Evolutionary conservation across 2,113 vertebrate species (phyloP).

Genomic region (Gambusia holbrooki): DNA sequence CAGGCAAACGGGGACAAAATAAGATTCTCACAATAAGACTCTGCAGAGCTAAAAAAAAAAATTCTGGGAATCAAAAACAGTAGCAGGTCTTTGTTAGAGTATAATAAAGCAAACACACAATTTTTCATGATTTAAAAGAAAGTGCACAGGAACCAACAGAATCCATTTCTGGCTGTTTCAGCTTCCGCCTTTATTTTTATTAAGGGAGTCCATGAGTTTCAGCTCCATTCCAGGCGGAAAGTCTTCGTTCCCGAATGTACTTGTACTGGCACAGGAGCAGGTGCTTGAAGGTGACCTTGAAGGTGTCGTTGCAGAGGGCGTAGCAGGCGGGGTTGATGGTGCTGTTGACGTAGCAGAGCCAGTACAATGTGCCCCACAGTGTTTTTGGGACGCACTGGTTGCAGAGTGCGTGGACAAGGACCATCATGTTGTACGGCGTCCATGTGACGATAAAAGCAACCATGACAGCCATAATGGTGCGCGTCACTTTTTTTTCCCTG

Average conservation of each 20-base stretch:
- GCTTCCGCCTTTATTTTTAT: not conserved
- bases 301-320: constrained; percentile 94
- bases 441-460: constrained; percentile 87
- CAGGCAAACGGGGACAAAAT: constrained; percentile 4
- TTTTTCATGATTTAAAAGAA: not conserved
- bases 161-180: constrained; percentile 10
- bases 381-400: constrained; percentile 87
- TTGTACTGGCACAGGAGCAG: constrained; percentile 96
- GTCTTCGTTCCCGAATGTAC: constrained; percentile 90
- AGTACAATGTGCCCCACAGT: constrained; percentile 91
- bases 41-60: not conserved
- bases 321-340: constrained; percentile 98
- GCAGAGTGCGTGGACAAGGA: constrained; percentile 97
- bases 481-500: constrained; percentile 95
- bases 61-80: not conserved
- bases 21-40: constrained; percentile 18
- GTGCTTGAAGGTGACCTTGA: constrained; percentile 98
- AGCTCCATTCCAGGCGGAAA: not conserved
- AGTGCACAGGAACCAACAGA: not conserved
- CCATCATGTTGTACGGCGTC: constrained; percentile 99
- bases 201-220: constrained; percentile 4
- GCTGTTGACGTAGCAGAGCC: constrained; percentile 95
- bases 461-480: constrained; percentile 95
- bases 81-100: not conserved
- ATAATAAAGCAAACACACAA: not conserved